Evolutionary conservation across 2,797 vertebrate species (phyloP).

Genomic region (Poecilia velifera): DNA sequence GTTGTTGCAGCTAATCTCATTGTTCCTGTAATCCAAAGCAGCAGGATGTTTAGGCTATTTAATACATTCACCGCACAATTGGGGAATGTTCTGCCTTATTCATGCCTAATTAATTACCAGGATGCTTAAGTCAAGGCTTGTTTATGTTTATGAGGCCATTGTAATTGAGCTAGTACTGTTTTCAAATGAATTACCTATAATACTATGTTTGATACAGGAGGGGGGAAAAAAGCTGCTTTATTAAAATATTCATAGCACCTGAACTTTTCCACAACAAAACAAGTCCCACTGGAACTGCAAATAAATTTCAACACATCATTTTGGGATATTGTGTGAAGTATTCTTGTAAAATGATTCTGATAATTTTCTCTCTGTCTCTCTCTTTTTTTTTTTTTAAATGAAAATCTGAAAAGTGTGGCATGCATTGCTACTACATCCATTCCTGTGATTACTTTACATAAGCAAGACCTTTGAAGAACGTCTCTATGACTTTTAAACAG

Average conservation of each 20-base stretch:
- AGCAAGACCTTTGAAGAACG: background rate
- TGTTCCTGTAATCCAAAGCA: constrained; percentile 71
- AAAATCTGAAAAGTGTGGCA: background rate
- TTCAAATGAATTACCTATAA: constrained; percentile 46
- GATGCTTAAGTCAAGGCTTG: constrained; percentile 54
- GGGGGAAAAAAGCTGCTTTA: constrained; percentile 7
- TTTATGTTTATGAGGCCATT: constrained; percentile 48
- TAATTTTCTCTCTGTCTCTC: too few species aligned
- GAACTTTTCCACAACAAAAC: background rate
- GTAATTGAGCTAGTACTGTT: constrained; percentile 41
- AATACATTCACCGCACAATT: constrained; percentile 62
- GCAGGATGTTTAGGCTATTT: constrained; percentile 61
- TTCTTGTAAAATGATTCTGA: background rate
- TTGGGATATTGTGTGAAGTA: background rate
- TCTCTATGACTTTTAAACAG: background rate
- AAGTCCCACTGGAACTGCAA: background rate
- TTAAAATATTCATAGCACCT: background rate
- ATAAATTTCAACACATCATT: background rate
- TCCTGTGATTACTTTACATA: background rate
- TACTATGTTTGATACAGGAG: constrained; percentile 40
- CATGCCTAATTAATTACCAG: constrained; percentile 60
- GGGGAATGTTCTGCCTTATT: constrained; percentile 49
- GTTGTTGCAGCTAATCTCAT: constrained; percentile 68
- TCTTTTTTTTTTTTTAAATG: background rate
- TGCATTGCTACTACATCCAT: background rate